Evolutionary conservation across 2,113 vertebrate species (phyloP).

Genomic region (Nannospalax galili): DNA sequence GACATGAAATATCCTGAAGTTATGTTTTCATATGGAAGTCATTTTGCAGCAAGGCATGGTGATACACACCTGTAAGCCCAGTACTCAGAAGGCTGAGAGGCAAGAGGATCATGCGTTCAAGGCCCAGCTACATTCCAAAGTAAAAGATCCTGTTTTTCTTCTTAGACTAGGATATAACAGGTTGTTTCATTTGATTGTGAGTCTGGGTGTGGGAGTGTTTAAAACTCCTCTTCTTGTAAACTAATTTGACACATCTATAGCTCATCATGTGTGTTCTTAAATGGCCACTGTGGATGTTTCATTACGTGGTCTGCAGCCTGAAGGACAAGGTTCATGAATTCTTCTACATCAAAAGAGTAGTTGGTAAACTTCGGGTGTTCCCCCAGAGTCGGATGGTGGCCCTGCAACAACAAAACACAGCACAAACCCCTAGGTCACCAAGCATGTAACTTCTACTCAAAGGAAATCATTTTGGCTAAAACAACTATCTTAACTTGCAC

Average conservation of each 20-base stretch:
- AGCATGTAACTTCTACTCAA: conserved; percentile 39
- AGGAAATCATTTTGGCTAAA: conserved; percentile 7
- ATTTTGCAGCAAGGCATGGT: not conserved
- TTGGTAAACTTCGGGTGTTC: conserved; percentile 99
- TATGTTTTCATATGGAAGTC: conserved; percentile 34
- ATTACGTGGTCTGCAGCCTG: conserved; percentile 91
- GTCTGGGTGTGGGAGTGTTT: not conserved
- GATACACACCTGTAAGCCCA: not conserved
- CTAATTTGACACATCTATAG: conserved; percentile 82
- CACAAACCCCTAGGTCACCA: conserved; percentile 29
- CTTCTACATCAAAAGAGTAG: conserved; percentile 95
- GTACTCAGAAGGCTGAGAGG: not conserved
- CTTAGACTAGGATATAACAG: not conserved
- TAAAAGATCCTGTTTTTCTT: not conserved
- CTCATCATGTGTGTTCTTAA: conserved; percentile 88
- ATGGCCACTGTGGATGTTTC: conserved; percentile 92
- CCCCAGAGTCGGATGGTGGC: conserved; percentile 97
- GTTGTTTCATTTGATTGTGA: not conserved
- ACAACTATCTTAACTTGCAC: conserved; percentile 61
- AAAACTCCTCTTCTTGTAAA: not conserved
- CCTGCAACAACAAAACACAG: conserved; percentile 86
- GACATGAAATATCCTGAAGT: conserved; percentile 16
- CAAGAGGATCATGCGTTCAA: not conserved
- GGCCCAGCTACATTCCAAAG: not conserved
- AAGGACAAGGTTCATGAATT: conserved; percentile 95